Percentiles rank a stretch among this genome's conserved stretches.
Conservation (phyloP, 1,140 invertebrate genomes). For the Caerostris darwini region DNA sequence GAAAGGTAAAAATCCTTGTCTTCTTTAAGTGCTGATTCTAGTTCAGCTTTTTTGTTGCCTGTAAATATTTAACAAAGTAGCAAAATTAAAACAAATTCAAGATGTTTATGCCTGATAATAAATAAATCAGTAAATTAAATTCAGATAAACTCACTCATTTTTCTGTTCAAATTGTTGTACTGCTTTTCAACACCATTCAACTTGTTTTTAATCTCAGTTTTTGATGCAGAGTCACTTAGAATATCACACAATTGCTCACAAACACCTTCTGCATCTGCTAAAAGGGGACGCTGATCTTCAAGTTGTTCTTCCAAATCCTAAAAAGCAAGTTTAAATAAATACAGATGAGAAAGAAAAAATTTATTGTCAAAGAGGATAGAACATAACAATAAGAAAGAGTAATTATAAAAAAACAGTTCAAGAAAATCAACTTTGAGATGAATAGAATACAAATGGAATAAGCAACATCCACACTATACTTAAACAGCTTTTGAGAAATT, state of each 20-base stretch:
- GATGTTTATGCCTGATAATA: background rate
- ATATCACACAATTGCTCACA: conserved; percentile 93
- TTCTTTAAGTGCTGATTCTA: conserved; percentile 90
- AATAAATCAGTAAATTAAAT: background rate
- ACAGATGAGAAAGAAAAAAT: background rate
- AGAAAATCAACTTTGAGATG: too few species aligned
- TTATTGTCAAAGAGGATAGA: background rate
- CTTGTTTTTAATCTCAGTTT: conserved; percentile 94
- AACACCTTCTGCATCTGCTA: conserved; percentile 93
- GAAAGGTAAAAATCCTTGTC: conserved; percentile 91
- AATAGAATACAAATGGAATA: too few species aligned
- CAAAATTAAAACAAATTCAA: background rate
- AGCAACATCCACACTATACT: too few species aligned
- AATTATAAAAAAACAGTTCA: too few species aligned
- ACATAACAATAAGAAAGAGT: too few species aligned
- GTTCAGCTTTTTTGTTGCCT: conserved; percentile 93
- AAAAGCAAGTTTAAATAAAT: conserved; percentile 68
- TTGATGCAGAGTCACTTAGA: conserved; percentile 93
- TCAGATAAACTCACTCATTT: conserved; percentile 83
- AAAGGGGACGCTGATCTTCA: conserved; percentile 91
- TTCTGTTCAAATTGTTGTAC: conserved; percentile 92
- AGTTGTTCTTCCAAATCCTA: conserved; percentile 92
- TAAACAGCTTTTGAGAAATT: too few species aligned
- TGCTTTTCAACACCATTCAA: conserved; percentile 90
- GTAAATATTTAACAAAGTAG: background rate